A percentile compares a stretch with the other conserved stretches of the same genome.
Evolutionary conservation across 2,113 vertebrate genomes (phyloP).

Genomic region (Picathartes gymnocephalus): DNA sequence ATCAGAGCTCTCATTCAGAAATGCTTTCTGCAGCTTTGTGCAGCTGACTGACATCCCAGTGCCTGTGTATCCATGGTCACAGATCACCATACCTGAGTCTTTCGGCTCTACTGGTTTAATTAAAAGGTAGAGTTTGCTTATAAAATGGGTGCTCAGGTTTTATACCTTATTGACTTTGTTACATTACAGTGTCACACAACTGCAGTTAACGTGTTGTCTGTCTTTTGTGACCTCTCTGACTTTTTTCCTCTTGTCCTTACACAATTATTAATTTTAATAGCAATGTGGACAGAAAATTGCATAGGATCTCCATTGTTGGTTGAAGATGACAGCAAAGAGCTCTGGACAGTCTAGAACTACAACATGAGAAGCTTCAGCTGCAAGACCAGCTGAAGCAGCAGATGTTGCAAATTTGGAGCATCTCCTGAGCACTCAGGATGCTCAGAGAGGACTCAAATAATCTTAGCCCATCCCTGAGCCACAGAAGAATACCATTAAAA

Average conservation of each 20-base stretch:
- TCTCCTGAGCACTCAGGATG: background rate
- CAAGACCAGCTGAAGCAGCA: background rate
- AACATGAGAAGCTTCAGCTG: background rate
- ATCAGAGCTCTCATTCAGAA: background rate
- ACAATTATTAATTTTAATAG: background rate
- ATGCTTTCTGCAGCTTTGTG: background rate
- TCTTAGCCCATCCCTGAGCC: background rate
- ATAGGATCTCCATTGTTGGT: background rate
- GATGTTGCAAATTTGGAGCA: background rate
- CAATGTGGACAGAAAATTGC: background rate
- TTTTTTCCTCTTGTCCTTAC: background rate
- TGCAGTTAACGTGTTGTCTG: background rate
- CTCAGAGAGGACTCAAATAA: background rate
- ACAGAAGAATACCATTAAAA: background rate
- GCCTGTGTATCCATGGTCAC: background rate
- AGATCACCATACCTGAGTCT: background rate
- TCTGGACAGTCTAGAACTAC: background rate
- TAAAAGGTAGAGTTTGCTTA: constrained; percentile 41
- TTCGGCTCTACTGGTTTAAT: constrained; percentile 46
- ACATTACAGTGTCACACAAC: background rate
- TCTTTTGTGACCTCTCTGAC: background rate
- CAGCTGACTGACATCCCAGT: background rate
- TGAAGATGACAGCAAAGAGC: background rate
- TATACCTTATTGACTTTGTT: constrained; percentile 17
- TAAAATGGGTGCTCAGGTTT: constrained; percentile 29